Evolutionary conservation across 2,888 invertebrate genomes (phyloP).

Genomic region (Timema podura): DNA sequence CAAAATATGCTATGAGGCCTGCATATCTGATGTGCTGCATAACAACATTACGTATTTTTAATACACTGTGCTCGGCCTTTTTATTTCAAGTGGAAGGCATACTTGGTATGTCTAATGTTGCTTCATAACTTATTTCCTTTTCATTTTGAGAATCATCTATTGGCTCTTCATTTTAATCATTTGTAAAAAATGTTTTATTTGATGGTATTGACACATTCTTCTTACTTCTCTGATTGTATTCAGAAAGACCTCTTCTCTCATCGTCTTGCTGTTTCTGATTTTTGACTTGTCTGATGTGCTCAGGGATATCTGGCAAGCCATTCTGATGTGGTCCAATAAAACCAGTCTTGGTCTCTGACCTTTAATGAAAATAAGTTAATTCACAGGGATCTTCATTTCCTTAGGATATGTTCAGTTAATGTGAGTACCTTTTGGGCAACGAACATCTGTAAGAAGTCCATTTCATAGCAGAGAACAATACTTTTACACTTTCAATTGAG

Average conservation of each 20-base stretch:
- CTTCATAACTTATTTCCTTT: not conserved
- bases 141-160: not conserved
- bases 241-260: not conserved
- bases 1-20: too few species aligned
- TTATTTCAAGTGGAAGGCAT: not conserved
- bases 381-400: not conserved
- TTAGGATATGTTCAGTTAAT: not conserved
- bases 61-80: not conserved
- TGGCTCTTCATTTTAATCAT: not conserved
- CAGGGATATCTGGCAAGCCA: not conserved
- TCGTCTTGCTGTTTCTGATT: not conserved
- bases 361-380: not conserved
- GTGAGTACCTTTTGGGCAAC: not conserved
- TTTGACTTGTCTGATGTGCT: conserved; percentile 4
- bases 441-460: not conserved
- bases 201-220: not conserved
- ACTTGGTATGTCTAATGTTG: not conserved
- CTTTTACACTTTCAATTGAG: not conserved
- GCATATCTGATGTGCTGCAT: not conserved
- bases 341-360: not conserved
- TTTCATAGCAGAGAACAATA: not conserved
- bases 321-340: not conserved
- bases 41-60: not conserved
- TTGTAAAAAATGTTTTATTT: not conserved
- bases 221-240: not conserved